Percentiles rank a stretch among this genome's conserved stretches.
phyloP scores from a whole-genome alignment of 2,113 vertebrate genomes.

The Mystacornis crossleyi region DNA sequence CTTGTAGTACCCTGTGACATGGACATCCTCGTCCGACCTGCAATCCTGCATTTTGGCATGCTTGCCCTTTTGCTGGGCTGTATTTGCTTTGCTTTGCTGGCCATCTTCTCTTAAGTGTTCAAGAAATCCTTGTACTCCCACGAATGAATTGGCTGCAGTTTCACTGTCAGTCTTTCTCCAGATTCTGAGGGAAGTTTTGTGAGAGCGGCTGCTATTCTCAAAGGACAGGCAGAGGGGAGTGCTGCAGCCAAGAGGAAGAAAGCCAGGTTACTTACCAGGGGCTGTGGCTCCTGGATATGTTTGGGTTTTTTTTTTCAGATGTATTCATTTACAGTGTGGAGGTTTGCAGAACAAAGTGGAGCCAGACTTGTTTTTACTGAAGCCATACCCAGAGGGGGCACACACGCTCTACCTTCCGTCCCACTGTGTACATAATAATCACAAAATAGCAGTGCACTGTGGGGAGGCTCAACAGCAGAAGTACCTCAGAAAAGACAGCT shows the following conservation, averaged over 20 bases:
- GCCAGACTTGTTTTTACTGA: not conserved
- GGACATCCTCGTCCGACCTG: not conserved
- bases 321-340: not conserved
- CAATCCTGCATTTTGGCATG: not conserved
- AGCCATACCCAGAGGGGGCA: not conserved
- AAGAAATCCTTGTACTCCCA: not conserved
- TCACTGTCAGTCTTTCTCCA: not conserved
- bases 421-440: fast-evolving
- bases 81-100: not conserved
- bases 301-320: not conserved
- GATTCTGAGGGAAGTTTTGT: not conserved
- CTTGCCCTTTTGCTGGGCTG: not conserved
- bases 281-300: not conserved
- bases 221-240: not conserved
- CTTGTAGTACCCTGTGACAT: not conserved
- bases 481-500: not conserved
- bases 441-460: not conserved
- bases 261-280: not conserved
- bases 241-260: not conserved
- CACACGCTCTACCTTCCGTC: not conserved
- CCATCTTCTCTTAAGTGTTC: not conserved
- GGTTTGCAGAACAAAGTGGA: not conserved
- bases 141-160: not conserved
- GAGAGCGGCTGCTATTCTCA: not conserved
- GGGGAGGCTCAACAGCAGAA: not conserved